Evolutionary conservation across 1,140 invertebrate species (phyloP).

Genomic region (Dinoponera quadriceps): DNA sequence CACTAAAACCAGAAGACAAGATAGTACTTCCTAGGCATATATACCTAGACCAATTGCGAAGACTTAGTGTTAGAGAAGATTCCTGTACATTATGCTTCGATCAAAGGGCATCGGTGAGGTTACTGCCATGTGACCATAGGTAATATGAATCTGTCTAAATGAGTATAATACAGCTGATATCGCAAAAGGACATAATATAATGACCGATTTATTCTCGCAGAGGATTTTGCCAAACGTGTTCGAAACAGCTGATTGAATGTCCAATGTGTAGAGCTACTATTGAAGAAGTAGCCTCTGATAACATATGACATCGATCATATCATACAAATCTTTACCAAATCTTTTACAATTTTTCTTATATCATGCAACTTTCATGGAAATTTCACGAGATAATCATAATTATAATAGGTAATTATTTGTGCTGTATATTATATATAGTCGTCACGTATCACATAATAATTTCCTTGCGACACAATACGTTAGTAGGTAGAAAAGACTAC

Average conservation of each 20-base stretch:
- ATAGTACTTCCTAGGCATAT: slow-evolving; percentile 90
- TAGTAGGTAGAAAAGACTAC: slow-evolving; percentile 60
- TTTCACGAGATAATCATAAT: slow-evolving; percentile 67
- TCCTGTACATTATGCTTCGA: slow-evolving; percentile 96
- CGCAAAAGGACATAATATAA: background rate
- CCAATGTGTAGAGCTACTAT: slow-evolving; percentile 93
- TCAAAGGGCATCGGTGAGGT: slow-evolving; percentile 89
- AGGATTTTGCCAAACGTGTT: slow-evolving; percentile 94
- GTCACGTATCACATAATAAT: slow-evolving; percentile 72
- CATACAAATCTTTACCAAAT: slow-evolving; percentile 65
- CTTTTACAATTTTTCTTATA: slow-evolving; percentile 65
- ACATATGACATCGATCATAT: slow-evolving; percentile 81
- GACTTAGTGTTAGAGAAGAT: slow-evolving; percentile 92
- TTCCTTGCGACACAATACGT: slow-evolving; percentile 70
- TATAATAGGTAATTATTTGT: slow-evolving; percentile 55
- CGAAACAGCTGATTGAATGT: slow-evolving; percentile 92
- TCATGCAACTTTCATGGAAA: slow-evolving; percentile 64
- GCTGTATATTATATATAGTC: slow-evolving; percentile 54
- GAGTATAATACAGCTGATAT: background rate
- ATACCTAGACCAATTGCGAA: slow-evolving; percentile 90
- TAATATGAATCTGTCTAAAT: slow-evolving; percentile 81
- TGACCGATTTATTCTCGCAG: slow-evolving; percentile 85
- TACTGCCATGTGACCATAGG: slow-evolving; percentile 93
- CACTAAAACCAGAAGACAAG: slow-evolving; percentile 90
- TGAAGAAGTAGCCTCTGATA: slow-evolving; percentile 82